Conservation (phyloP, 2,113 vertebrate species). For the Cygnus atratus region DNA sequence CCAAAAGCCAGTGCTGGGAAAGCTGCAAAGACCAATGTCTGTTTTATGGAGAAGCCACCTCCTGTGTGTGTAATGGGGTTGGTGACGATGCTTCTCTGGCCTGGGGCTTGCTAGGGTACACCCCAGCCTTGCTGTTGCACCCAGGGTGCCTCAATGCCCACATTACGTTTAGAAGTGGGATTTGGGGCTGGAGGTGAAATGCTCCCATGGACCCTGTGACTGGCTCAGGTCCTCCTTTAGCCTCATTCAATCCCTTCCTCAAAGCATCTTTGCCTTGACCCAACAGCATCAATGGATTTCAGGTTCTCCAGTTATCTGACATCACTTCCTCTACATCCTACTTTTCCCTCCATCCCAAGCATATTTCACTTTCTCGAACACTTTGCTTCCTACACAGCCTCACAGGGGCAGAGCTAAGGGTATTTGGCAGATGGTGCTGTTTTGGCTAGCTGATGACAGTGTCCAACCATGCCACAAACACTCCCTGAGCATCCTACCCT, state of each 20-base stretch:
- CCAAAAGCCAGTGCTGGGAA: not conserved
- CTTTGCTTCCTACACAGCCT: not conserved
- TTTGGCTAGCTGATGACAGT: accelerated
- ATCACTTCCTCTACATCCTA: not conserved
- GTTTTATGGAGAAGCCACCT: not conserved
- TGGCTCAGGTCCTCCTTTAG: no score
- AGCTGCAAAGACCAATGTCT: accelerated
- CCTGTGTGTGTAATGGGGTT: accelerated
- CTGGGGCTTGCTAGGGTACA: not conserved
- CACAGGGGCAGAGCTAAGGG: not conserved
- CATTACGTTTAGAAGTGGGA: not conserved
- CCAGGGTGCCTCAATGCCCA: no score
- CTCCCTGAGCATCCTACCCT: not conserved
- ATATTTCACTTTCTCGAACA: not conserved
- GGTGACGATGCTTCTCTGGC: not conserved
- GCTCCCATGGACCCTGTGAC: no score
- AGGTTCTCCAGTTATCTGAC: not conserved
- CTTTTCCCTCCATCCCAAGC: not conserved
- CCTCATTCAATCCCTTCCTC: not conserved
- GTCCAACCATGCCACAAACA: not conserved
- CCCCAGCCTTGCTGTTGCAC: not conserved
- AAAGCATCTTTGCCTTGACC: not conserved
- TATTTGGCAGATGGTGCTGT: accelerated
- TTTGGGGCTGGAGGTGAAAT: no score
- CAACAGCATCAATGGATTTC: not conserved